phyloP scores from a whole-genome alignment of 2,797 vertebrate genomes.

The Odontamblyopus lacepedii region DNA sequence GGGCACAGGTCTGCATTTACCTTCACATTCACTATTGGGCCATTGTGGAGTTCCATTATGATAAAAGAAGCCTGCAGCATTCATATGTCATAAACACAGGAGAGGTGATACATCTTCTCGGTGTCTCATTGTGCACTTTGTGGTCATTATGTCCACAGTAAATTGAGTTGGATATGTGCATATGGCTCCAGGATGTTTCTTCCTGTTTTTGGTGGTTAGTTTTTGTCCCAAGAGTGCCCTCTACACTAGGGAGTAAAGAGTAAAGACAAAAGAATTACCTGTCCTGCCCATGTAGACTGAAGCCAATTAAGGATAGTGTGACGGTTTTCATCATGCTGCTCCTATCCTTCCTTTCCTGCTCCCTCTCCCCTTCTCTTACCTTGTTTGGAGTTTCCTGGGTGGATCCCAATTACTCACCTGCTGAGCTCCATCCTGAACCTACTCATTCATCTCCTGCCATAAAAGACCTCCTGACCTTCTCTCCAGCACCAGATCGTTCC shows the following conservation, averaged over 20 bases:
- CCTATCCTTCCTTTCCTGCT: too few species aligned
- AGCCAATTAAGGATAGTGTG: too few species aligned
- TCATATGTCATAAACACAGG: constrained; percentile 28
- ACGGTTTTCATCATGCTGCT: too few species aligned
- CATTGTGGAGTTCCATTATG: constrained; percentile 33
- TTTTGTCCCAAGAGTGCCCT: neutral
- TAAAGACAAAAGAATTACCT: neutral
- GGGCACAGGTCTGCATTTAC: constrained; percentile 2
- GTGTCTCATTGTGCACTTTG: constrained; percentile 25
- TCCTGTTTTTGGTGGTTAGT: neutral
- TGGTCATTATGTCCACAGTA: constrained; percentile 28
- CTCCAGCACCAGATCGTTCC: too few species aligned
- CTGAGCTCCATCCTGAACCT: too few species aligned
- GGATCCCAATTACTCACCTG: too few species aligned
- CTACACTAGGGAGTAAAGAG: neutral
- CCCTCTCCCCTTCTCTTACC: too few species aligned
- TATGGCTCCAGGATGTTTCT: neutral
- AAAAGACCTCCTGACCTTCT: too few species aligned
- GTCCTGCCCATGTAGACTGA: too few species aligned
- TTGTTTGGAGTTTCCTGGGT: too few species aligned
- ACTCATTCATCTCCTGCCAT: too few species aligned
- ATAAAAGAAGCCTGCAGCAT: constrained; percentile 15
- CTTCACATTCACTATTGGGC: constrained; percentile 15
- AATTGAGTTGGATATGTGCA: constrained; percentile 34
- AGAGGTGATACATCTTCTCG: constrained; percentile 38